These are phyloP conservation scores for Eidolon dupreanum DNA, from an alignment of 2,797 vertebrate species.

Conservation along the genomic window DNA sequence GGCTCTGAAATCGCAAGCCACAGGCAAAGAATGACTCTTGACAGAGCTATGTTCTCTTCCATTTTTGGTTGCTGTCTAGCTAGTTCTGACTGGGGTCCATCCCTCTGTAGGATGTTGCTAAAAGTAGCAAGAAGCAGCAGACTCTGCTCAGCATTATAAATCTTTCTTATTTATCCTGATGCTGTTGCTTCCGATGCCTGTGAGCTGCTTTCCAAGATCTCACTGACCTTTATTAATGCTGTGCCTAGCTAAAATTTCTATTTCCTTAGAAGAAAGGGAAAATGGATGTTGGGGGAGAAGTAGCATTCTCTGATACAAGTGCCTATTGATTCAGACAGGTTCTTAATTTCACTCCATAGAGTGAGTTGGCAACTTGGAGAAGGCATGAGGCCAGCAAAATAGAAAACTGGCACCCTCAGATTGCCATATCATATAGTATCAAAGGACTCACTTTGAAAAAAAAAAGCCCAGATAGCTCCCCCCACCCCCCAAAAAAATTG, in stretches of 20 bases:
- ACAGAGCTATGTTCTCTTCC: constrained; percentile 6
- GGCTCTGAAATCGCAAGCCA: constrained; percentile 38
- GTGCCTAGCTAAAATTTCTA: constrained; percentile 11
- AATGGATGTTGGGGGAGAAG: not conserved
- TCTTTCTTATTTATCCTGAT: not conserved
- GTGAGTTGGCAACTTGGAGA: constrained; percentile 61
- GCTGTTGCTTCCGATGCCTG: not conserved
- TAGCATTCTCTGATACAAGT: constrained; percentile 42
- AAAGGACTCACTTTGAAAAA: constrained; percentile 44
- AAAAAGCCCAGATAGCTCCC: constrained; percentile 8
- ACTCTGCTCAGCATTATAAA: not conserved
- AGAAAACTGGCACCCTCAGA: constrained; percentile 40
- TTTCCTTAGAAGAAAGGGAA: constrained; percentile 47
- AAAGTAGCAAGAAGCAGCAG: constrained; percentile 25
- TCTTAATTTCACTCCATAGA: constrained; percentile 53
- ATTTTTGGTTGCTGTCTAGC: constrained; percentile 30
- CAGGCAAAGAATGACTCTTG: not conserved
- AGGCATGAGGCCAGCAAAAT: constrained; percentile 24
- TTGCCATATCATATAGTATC: constrained; percentile 29
- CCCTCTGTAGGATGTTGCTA: not conserved
- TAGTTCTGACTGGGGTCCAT: not conserved
- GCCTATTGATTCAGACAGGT: constrained; percentile 46
- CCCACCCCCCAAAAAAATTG: not conserved
- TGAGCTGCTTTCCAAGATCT: constrained; percentile 36
- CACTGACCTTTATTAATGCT: not conserved